Base-by-base conservation (phyloP, 2,113 vertebrate species). In the Calyptommatus sinebrachiatus region DNA sequence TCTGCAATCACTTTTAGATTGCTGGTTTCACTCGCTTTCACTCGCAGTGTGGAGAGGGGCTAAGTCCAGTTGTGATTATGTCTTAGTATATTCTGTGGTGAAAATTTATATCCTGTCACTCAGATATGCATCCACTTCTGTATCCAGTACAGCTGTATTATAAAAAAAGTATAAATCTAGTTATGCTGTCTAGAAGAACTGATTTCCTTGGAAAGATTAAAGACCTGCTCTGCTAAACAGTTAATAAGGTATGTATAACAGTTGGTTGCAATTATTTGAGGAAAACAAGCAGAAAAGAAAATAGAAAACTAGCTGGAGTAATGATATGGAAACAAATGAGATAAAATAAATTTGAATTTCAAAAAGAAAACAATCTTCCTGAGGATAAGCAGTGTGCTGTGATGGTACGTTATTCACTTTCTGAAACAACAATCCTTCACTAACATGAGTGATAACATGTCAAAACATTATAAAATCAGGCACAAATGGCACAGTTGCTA, bases 161-260 rank as follows among this genome's bases (percentile, higher is more conserved):
- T 61, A 24, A 45, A 57, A n/a, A 45, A 31, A 31, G 14, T 2
- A 20, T 9, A 29, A 35, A 60, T 20, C 60, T 41, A 68, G 46
- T 74, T 74, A 57, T 68, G 7, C 18, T 24, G 6, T 69, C 8
- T n/a, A 72, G n/a, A 22, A 77, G 28, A 61, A 24, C 68, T 72
- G 67, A 86, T 8, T 66, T 35, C 74, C 61, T n/a, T 70, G 66
- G 62, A 76, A 79, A 83, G 45, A 85, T 85, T 66, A 79, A 77
- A 81, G 66, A 48, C 62, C 1, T 73, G 24, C 31, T 83, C 77
- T 68, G 45, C 41, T 35, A 79, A 75, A 62, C 20, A 70, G 45
- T 28, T 74, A 73, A 73, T 78, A 74, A 24, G 48, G 60, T 2
- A 28, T 29, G 68, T 35, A 12, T 65, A 84, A 50, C 81, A 66